phyloP scores from a whole-genome alignment of 2,888 invertebrate genomes.

The Eilema griseolum region DNA sequence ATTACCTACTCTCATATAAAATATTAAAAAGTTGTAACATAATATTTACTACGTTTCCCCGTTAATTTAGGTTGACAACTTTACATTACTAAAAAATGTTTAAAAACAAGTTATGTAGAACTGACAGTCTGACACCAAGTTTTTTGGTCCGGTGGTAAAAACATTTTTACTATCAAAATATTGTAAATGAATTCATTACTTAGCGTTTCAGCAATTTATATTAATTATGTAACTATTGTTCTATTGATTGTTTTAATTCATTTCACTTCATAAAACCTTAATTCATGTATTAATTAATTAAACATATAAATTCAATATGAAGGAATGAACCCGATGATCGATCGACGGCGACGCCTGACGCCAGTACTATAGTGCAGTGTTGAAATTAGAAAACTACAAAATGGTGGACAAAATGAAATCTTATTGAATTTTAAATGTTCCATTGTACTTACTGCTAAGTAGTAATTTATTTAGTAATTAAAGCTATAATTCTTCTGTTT shows the following conservation, averaged over 20 bases:
- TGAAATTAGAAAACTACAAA: slow-evolving; percentile 26
- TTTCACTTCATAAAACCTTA: not conserved
- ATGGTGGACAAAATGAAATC: slow-evolving; percentile 36
- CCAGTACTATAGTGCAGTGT: no score
- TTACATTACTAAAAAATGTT: not conserved
- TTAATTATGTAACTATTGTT: not conserved
- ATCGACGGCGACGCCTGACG: not conserved
- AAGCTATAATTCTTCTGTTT: not conserved
- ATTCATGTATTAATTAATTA: no score
- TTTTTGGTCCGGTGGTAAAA: not conserved
- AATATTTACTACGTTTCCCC: not conserved
- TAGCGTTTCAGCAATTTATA: not conserved
- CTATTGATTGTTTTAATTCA: not conserved
- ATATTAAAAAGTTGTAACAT: no score
- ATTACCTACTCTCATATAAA: no score
- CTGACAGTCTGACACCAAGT: not conserved
- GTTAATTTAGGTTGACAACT: not conserved
- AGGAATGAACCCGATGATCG: not conserved
- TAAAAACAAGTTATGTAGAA: not conserved
- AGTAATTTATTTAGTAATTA: not conserved
- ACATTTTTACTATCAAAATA: no score
- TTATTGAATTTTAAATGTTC: slow-evolving; percentile 13
- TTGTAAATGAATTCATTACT: no score
- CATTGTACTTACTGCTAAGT: slow-evolving; percentile 15
- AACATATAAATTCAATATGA: no score